Evolutionary conservation across 2,113 vertebrate genomes (phyloP).

Genomic region (Natator depressus): DNA sequence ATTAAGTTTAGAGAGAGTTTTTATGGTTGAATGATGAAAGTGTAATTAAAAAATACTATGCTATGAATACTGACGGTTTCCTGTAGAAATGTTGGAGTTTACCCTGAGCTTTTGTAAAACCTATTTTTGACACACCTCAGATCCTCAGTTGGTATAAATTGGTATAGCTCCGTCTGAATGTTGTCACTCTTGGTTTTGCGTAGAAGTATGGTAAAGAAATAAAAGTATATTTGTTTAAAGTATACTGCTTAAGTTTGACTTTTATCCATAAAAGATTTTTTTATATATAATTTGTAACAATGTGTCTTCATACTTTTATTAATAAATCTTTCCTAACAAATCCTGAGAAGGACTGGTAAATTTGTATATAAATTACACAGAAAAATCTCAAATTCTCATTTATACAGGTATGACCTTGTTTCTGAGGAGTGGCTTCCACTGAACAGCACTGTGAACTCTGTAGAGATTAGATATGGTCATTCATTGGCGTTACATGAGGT

Average conservation of each 20-base stretch:
- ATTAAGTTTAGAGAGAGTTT: not conserved
- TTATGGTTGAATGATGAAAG: not conserved
- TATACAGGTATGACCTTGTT: constrained; percentile 87
- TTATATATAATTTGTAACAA: not conserved
- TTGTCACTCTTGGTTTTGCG: not conserved
- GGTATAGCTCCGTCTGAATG: not conserved
- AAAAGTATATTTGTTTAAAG: not conserved
- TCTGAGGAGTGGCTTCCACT: constrained; percentile 88
- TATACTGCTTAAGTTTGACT: not conserved
- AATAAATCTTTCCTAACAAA: not conserved
- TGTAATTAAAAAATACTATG: not conserved
- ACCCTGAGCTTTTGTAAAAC: not conserved
- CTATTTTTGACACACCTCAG: not conserved
- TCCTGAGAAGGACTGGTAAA: not conserved
- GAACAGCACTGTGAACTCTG: constrained; percentile 83
- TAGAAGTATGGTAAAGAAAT: not conserved
- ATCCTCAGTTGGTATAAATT: not conserved
- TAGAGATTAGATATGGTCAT: constrained; percentile 93
- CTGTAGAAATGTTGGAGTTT: not conserved
- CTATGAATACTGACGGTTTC: not conserved
- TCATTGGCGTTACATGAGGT: constrained; percentile 91
- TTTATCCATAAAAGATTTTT: not conserved
- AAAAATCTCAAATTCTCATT: not conserved
- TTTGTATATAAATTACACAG: not conserved
- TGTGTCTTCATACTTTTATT: not conserved